Evolutionary conservation across 2,888 invertebrate genomes (phyloP), one percentile per base, ranked within the genome.

Genomic region (Ectropis crepuscularia): DNA sequence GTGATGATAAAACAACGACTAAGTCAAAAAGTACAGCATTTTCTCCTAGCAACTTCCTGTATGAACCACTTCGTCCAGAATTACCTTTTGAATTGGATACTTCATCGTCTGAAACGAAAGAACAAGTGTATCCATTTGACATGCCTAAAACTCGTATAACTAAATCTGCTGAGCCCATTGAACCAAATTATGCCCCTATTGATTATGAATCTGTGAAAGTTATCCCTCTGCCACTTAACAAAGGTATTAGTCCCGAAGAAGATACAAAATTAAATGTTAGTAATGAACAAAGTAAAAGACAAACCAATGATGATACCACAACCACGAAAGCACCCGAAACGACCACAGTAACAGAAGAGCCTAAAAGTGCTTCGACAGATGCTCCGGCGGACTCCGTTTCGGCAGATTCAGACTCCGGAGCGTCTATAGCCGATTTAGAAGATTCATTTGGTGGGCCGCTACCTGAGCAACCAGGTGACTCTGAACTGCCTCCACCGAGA

Each of bases 381-480:
- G 71, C 71, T 38, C 69, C 81, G 5, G 45, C 67, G 28, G 65
- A 68, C n/a, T 86, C 89, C 8, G 86, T 87, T 28, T 89, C 93
- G 6, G 92, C 94, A 0, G 93, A 93, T 70, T 89, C 93, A 6
- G 90, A 88, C 6, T 79, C 88, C 45, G 87, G 90, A 9, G 93
- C 94, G 11, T 95, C 95, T 51, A 83, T 95, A 43, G 87, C 93
- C 48, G 96, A 96, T 76, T 86, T 97, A 57, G 96, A 95, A 79
- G 96, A 95, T 70, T 97, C 97, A 0, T 97, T 97, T 76, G 96
- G 96, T 41, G 96, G 95, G 28, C 94, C 95, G 1, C 93, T 93
- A 0, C 93, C 94, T 6, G 89, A 85, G 45, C 81, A 89, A 46
- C 93, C 93, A 10, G 94, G 95, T 0, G 95, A 95, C 75, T 94